phyloP scores from a whole-genome alignment of 2,797 vertebrate species.

The Manis pentadactyla region DNA sequence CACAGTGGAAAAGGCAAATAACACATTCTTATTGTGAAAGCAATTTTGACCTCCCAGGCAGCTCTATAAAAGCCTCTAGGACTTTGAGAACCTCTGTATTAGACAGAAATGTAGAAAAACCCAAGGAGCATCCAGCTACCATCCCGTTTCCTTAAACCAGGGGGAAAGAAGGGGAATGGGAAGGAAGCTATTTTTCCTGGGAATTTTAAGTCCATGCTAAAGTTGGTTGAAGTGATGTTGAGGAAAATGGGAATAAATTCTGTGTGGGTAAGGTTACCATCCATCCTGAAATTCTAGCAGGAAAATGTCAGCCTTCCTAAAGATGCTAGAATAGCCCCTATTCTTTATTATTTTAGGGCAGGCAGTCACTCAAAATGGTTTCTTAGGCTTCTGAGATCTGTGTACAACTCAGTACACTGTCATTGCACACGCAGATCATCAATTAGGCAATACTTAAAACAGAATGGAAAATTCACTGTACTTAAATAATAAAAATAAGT shows the following conservation, averaged over 20 bases:
- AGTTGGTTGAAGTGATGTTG: not conserved
- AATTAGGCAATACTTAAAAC: not conserved
- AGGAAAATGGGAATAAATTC: not conserved
- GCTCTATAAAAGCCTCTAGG: not conserved
- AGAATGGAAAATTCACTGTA: not conserved
- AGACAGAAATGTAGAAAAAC: not conserved
- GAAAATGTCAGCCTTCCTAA: not conserved
- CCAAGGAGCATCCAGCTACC: not conserved
- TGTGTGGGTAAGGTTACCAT: not conserved
- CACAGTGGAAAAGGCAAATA: not conserved
- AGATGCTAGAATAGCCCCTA: not conserved
- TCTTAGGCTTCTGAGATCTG: not conserved
- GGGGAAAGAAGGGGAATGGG: not conserved
- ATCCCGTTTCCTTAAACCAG: not conserved
- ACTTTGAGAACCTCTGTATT: not conserved
- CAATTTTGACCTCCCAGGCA: not conserved
- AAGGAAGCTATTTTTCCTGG: not conserved
- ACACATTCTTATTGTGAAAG: not conserved
- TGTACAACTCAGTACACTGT: not conserved
- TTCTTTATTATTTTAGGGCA: not conserved
- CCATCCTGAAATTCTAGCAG: not conserved
- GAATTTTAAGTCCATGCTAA: not conserved
- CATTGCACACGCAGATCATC: not conserved
- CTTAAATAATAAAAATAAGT: not conserved
- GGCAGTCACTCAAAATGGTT: not conserved